These are phyloP conservation scores for Drosophila infuscata DNA, from an alignment of 2,888 invertebrate genomes.

Conservation along the genomic window DNA sequence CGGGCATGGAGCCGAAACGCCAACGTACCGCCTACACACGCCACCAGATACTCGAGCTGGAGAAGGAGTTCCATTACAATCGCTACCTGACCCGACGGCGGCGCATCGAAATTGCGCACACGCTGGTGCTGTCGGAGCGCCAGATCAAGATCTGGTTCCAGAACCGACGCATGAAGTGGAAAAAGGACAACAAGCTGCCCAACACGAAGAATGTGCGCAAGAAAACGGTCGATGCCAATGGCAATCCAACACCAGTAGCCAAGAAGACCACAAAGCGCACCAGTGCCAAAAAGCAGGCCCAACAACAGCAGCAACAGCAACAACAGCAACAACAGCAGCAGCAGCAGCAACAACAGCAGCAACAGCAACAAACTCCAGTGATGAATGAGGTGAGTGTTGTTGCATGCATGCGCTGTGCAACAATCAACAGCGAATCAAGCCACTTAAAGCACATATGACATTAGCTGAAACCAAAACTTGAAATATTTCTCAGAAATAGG, in stretches of 20 bases:
- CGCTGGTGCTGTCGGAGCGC: slow-evolving; percentile 95
- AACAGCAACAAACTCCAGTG: slow-evolving; percentile 77
- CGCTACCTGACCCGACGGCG: slow-evolving; percentile 97
- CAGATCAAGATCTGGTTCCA: slow-evolving; percentile 97
- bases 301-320: slow-evolving; percentile 67
- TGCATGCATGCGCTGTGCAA: slow-evolving; percentile 49
- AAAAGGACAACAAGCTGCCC: slow-evolving; percentile 89
- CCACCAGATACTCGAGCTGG: slow-evolving; percentile 98
- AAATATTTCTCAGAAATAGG: background rate
- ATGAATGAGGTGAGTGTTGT: slow-evolving; percentile 84
- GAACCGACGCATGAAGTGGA: slow-evolving; percentile 94
- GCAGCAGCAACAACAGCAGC: slow-evolving; percentile 53
- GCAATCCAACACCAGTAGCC: slow-evolving; percentile 84
- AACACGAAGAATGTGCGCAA: slow-evolving; percentile 88
- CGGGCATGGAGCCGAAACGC: slow-evolving; percentile 97
- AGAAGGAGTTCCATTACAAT: slow-evolving; percentile 99
- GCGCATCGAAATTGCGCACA: slow-evolving; percentile 98
- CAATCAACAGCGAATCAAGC: slow-evolving; percentile 39
- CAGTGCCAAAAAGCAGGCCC: slow-evolving; percentile 81
- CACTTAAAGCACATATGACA: slow-evolving; percentile 52
- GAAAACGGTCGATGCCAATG: slow-evolving; percentile 86
- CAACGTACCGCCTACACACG: slow-evolving; percentile 98
- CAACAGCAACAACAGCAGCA: slow-evolving; percentile 65
- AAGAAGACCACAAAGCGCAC: slow-evolving; percentile 83
- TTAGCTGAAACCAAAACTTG: slow-evolving; percentile 24